Evolutionary conservation across 1,140 invertebrate genomes (phyloP), one percentile per base, ranked within the genome.

Genomic region (Chrysoperla carnea): DNA sequence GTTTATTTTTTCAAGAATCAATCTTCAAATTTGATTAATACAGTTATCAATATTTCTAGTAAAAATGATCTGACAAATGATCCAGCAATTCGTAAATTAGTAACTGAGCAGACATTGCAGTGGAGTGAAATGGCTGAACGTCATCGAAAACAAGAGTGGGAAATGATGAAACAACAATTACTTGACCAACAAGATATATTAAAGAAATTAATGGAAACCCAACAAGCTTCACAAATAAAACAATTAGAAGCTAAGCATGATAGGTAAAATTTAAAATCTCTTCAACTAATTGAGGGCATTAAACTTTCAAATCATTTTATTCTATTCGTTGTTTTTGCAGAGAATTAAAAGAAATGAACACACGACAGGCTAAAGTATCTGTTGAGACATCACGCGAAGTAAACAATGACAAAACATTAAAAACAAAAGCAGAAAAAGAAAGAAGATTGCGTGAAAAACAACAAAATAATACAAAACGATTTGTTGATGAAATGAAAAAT

Each of bases 381-480:
- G 92, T 99, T 40, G 95, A 99, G 56, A 96, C 93, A 12, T 89
- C 83, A 51, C 91, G 90, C 64, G 89, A 93, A 60, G 89, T 60
- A 46, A 37, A 81, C 54, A 90, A 84, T 59, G 95, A 99, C 59
- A 97, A 97, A 62, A 93, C 88, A 0, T 68, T 99, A 17, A 89
- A 94, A 61, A 97, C 93, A 37, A 94, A 98, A 54, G 89, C 90
- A 14, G 96, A 99, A 55, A 88, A 93, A 54, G 96, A 99, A 54
- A 73, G 93, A 47, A 73, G 84, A 29, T 62, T 92, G 13, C 72
- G 91, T 46, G 95, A 99, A 62, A 89, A 98, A 53, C 95, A 97
- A 55, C 91, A 97, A 54, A 98, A 97, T 57, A 99, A 99, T 60
- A 94, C 92, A 12, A 99, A 99, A 63, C 90, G 93, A 54, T 99